A percentile compares a stretch with the other conserved stretches of the same genome.
Conservation (phyloP, 2,888 invertebrate genomes). For the Melanostoma scalare region DNA sequence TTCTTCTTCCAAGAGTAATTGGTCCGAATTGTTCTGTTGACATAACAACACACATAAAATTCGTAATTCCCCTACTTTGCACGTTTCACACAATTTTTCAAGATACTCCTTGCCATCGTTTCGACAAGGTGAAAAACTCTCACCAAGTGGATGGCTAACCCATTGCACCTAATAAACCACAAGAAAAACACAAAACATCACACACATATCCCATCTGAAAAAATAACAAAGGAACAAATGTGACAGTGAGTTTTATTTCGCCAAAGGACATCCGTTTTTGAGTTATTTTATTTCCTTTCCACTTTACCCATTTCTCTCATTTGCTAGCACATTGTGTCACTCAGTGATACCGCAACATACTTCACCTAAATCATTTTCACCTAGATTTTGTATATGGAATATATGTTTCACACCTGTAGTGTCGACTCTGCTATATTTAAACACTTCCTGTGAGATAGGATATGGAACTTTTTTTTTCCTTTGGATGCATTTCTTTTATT, state of each 20-base stretch:
- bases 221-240: conserved; percentile 24
- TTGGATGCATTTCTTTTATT: not conserved
- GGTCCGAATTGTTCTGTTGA: conserved; percentile 55
- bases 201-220: not conserved
- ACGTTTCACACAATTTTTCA: conserved; percentile 50
- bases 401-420: too few species aligned
- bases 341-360: conserved; percentile 66
- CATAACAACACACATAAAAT: conserved; percentile 37
- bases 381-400: conserved; percentile 45
- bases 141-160: conserved; percentile 46
- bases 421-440: not conserved
- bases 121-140: conserved; percentile 67
- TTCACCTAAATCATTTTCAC: conserved; percentile 65
- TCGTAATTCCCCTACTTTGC: conserved; percentile 58
- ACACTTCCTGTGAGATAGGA: not conserved
- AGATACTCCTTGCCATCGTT: conserved; percentile 61
- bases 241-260: conserved; percentile 35
- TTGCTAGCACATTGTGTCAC: conserved; percentile 32
- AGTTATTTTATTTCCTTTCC: conserved; percentile 50
- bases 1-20: conserved; percentile 33
- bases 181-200: conserved; percentile 1
- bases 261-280: conserved; percentile 64
- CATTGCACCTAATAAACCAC: conserved; percentile 60
- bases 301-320: conserved; percentile 28
- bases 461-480: not conserved